phyloP scores from a whole-genome alignment of 2,113 vertebrate species.

The Crotalus horridus region DNA sequence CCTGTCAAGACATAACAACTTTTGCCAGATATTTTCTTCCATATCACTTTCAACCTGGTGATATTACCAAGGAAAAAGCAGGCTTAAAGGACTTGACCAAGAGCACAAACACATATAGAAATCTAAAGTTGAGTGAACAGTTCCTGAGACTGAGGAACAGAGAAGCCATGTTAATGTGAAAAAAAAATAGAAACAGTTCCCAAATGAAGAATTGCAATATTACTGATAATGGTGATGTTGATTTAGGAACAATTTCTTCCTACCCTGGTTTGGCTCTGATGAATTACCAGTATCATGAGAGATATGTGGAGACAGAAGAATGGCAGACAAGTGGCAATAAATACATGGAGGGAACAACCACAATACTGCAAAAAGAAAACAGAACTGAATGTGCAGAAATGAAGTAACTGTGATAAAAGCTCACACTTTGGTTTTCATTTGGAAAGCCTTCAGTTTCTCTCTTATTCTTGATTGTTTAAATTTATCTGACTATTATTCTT shows the following conservation, averaged over 20 bases:
- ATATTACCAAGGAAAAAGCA: neutral
- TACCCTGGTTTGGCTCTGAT: neutral
- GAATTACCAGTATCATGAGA: neutral
- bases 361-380: neutral
- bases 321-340: neutral
- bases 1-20: neutral
- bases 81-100: neutral
- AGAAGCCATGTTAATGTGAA: neutral
- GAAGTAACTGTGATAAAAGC: neutral
- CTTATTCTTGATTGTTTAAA: neutral
- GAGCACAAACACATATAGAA: neutral
- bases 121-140: neutral
- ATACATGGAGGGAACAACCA: neutral
- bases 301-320: neutral
- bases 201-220: neutral
- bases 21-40: neutral
- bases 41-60: neutral
- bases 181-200: neutral
- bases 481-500: neutral
- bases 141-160: neutral
- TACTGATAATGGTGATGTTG: neutral
- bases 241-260: neutral
- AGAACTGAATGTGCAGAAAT: neutral
- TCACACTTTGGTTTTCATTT: neutral
- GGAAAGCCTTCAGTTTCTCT: neutral